Evolutionary conservation across 2,888 invertebrate genomes (phyloP).

Genomic region (Hypolimnas misippus): DNA sequence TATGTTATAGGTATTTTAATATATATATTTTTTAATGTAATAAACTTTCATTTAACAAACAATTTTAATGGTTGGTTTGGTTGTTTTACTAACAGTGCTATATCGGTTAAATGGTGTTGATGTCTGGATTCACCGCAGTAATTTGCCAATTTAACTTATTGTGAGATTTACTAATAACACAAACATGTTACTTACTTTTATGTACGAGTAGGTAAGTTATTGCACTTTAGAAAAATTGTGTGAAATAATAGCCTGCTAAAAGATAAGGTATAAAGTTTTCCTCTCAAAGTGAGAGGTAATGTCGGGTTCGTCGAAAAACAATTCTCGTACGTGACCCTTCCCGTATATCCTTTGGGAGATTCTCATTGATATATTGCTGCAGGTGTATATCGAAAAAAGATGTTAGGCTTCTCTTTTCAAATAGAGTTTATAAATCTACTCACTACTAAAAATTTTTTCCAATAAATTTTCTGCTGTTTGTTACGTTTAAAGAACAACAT

Average conservation of each 20-base stretch:
- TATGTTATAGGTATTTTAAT: too few relatives aligned
- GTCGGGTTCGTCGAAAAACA: slow-evolving; percentile 70
- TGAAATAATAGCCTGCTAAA: slow-evolving; percentile 37
- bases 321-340: slow-evolving; percentile 71
- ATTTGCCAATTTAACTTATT: too few relatives aligned
- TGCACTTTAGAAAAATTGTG: slow-evolving; percentile 31
- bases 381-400: slow-evolving; percentile 41
- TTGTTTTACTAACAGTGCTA: too few relatives aligned
- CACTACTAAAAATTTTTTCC: slow-evolving; percentile 23
- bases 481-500: background rate
- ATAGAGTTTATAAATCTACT: slow-evolving; percentile 64
- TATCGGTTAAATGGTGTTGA: too few relatives aligned
- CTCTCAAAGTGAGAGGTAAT: slow-evolving; percentile 54
- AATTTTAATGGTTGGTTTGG: too few relatives aligned
- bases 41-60: too few relatives aligned
- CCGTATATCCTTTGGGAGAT: slow-evolving; percentile 62
- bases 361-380: slow-evolving; percentile 69
- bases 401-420: slow-evolving; percentile 50
- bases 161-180: too few relatives aligned
- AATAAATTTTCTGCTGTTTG: background rate
- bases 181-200: too few relatives aligned
- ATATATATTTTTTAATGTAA: too few relatives aligned
- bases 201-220: too few relatives aligned
- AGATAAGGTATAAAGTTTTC: slow-evolving; percentile 38
- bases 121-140: too few relatives aligned